Conservation (phyloP, 2,797 vertebrate species). For the Catharus ustulatus region DNA sequence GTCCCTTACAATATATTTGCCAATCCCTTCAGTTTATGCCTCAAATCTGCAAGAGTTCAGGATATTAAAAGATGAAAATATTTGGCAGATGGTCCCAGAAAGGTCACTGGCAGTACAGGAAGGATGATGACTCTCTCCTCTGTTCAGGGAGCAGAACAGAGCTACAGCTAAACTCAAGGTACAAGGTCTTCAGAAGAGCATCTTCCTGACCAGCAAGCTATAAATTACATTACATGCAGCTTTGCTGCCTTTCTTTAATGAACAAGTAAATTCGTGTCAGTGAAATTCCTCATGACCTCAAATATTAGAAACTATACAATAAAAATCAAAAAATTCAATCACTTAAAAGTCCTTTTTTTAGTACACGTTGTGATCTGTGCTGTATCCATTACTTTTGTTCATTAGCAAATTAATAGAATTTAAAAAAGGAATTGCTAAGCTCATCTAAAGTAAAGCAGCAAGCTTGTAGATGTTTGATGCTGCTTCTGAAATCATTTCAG, state of each 20-base stretch:
- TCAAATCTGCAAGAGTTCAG: not conserved
- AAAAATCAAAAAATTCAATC: not conserved
- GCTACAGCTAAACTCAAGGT: not conserved
- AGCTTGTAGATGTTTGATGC: not conserved
- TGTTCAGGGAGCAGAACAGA: not conserved
- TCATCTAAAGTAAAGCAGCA: not conserved
- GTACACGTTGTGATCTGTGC: not conserved
- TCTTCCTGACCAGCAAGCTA: not conserved
- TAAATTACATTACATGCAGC: not conserved
- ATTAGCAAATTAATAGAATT: not conserved
- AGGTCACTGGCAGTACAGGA: not conserved
- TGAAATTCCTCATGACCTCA: not conserved
- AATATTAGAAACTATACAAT: not conserved
- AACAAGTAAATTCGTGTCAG: not conserved
- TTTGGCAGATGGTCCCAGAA: not conserved
- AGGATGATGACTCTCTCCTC: rapidly evolving
- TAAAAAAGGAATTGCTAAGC: not conserved
- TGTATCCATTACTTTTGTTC: not conserved
- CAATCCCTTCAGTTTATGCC: not conserved
- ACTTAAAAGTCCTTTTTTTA: not conserved
- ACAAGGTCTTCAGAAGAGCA: not conserved
- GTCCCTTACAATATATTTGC: not conserved
- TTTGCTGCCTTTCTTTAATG: not conserved
- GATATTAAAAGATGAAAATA: not conserved
- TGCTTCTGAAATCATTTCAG: not conserved